A percentile compares a stretch with the other conserved stretches of the same genome.
Evolutionary conservation across 1,140 invertebrate genomes (phyloP).

Genomic region (Chelonus insularis): DNA sequence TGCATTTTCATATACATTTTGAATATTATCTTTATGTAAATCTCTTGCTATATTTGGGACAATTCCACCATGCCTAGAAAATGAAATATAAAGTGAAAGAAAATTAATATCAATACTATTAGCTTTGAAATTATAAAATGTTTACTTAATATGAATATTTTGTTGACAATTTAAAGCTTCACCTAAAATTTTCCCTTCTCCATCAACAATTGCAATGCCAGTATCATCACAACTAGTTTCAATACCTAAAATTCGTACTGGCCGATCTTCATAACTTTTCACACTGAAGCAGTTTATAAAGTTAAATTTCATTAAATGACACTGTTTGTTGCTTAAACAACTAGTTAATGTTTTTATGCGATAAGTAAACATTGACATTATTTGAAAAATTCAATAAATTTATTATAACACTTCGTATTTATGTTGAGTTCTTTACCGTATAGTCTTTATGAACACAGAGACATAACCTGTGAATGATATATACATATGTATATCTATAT

Average conservation of each 20-base stretch:
- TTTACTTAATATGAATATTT: too few relatives aligned
- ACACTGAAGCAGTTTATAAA: background rate
- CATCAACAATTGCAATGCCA: conserved; percentile 83
- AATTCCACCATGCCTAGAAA: conserved; percentile 83
- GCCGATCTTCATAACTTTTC: conserved; percentile 18
- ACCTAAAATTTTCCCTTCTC: conserved; percentile 71
- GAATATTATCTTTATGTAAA: conserved; percentile 81
- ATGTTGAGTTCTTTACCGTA: too few relatives aligned
- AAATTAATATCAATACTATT: too few relatives aligned
- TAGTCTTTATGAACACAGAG: too few relatives aligned
- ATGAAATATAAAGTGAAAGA: conserved; percentile 22
- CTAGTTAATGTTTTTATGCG: too few relatives aligned
- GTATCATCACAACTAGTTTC: conserved; percentile 99
- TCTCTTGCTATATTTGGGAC: conserved; percentile 83
- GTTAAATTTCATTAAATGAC: too few relatives aligned
- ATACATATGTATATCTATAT: too few relatives aligned
- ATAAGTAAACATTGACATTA: too few relatives aligned
- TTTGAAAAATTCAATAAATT: too few relatives aligned
- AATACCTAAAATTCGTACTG: conserved; percentile 76
- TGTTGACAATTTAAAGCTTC: conserved; percentile 81
- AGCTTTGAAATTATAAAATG: too few relatives aligned
- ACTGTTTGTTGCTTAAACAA: background rate
- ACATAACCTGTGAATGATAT: too few relatives aligned
- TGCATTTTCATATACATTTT: conserved; percentile 71
- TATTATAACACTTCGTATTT: too few relatives aligned